phyloP scores from a whole-genome alignment of 2,888 invertebrate genomes.

The Plebejus anna region DNA sequence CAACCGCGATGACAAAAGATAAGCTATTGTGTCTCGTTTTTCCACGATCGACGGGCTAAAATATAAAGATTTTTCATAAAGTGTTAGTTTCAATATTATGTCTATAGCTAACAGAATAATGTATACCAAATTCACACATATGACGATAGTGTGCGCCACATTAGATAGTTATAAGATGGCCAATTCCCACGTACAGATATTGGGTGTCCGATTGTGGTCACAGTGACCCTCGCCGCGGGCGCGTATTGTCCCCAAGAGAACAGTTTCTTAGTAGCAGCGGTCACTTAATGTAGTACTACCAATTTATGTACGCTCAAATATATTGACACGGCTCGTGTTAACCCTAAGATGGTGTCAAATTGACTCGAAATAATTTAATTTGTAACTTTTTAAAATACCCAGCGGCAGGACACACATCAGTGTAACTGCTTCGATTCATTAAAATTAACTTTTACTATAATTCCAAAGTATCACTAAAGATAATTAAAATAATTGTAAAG shows the following conservation, averaged over 20 bases:
- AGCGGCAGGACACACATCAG: neutral
- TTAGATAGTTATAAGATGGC: conserved; percentile 33
- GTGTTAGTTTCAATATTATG: too few species aligned
- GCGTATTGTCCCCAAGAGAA: conserved; percentile 56
- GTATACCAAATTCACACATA: neutral
- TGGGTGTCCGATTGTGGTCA: conserved; percentile 68
- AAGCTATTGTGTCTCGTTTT: too few species aligned
- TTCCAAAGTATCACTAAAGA: neutral
- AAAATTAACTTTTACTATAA: too few species aligned
- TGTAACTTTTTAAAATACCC: neutral
- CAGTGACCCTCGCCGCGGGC: conserved; percentile 53
- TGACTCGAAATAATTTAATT: neutral
- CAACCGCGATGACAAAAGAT: too few species aligned
- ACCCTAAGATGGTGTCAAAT: conserved; percentile 2
- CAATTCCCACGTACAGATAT: conserved; percentile 58
- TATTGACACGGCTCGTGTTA: conserved; percentile 10
- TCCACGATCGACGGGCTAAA: too few species aligned
- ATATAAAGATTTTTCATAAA: too few species aligned
- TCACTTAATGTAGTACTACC: conserved; percentile 23
- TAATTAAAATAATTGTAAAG: neutral
- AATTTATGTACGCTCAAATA: conserved; percentile 22
- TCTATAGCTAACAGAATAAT: too few species aligned
- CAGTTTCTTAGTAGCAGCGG: conserved; percentile 58
- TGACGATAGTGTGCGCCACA: conserved; percentile 18
- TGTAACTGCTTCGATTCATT: neutral